Evolutionary conservation across 2,797 vertebrate genomes (phyloP), one percentile per base, ranked within the genome.

Genomic region (Sebastiscus tertius): DNA sequence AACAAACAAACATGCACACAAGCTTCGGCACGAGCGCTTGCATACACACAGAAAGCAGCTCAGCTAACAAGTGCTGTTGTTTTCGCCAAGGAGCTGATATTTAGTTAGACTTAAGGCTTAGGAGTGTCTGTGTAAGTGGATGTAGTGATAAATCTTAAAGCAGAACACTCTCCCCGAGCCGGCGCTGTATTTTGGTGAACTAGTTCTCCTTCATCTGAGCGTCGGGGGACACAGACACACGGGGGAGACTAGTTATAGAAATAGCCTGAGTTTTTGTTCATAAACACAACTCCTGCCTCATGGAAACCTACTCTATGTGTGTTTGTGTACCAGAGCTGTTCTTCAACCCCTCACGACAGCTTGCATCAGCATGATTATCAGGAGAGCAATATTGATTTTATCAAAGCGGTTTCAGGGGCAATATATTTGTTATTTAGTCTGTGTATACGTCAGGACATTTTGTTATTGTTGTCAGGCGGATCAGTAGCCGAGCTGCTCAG

Each of bases 331-430:
- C 64, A 29, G 46, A 80, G 77, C 55, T 72, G 22, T 18, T 70
- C 81, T 78, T 31, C 39, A 39, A 22, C 58, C 80, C 59, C 66
- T 58, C 58, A 16, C 31, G 69, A 76, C 84, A 71, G 78, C 78
- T 77, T 77, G 68, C 84, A 72, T 91, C 86, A 80, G 72, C 68
- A 69, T 75, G 77, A 93, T 90, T 87, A 92, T 85, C 77, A 84
- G 39, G 55, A 72, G 65, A 72, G 76, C 42, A 24, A 42, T 88
- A 85, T 81, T 81, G 88, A 87, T 90, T 88, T 75, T 80, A 75
- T 84, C 86, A 84, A 63, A 82, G 77, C 27, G 6, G 59, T 88
- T 90, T 87, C 82, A 64, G 75, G 64, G 78, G 77, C 52, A 33
- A 67, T 87, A 89, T 81, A 75, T 81, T 81, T 67, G 82, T 67